Base-by-base conservation (phyloP, 2,888 invertebrate genomes). In the Capitulum mitella region DNA sequence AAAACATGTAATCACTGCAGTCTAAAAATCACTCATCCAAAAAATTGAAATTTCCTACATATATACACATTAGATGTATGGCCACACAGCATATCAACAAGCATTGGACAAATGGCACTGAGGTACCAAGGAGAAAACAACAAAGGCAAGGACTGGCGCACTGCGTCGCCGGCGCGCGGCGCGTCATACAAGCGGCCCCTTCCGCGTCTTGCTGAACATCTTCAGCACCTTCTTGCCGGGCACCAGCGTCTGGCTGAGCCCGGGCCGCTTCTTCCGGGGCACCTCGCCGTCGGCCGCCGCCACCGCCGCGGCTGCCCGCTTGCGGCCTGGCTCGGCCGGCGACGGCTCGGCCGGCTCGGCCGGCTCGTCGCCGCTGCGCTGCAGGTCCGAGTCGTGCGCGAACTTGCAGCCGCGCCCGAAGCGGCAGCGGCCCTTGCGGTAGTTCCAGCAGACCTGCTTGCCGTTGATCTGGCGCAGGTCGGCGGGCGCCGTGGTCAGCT, bases 401-500 rank as follows among this genome's bases (percentile, higher is more conserved):
- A 92, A 97, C 83, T 93, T 93, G 85, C 97, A 97, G 84, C 93
- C 94, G 84, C 94, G 93, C 0, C 96, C 96, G 86, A 95, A 95
- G 78, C 94, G 89, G 85, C 97, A 97, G 48, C 92, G 89, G 1
- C 96, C 95, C 85, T 94, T 95, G 58, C 94, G 89, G 85, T 95
- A 94, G 86, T 94, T 96, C 93, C 94, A 96, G 86, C 97, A 97
- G 81, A 96, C 92, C 85, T 92, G 93, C 84, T 92, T 93, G 0
- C 94, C 94, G 84, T 94, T 94, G 83, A 93, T 93, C 86, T 91
- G 90, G 83, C 90, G 90, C n/a, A 91, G 90, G 84, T 91, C 90
- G 82, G 90, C 90, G 85, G 90, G 90, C 81, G 87, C 87, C 22
- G 88, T 89, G 83, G 92, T 94, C 94, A 97, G 94, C 89, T 95